Base-by-base conservation (phyloP, 2,797 vertebrate species). In the Thamnophis elegans region DNA sequence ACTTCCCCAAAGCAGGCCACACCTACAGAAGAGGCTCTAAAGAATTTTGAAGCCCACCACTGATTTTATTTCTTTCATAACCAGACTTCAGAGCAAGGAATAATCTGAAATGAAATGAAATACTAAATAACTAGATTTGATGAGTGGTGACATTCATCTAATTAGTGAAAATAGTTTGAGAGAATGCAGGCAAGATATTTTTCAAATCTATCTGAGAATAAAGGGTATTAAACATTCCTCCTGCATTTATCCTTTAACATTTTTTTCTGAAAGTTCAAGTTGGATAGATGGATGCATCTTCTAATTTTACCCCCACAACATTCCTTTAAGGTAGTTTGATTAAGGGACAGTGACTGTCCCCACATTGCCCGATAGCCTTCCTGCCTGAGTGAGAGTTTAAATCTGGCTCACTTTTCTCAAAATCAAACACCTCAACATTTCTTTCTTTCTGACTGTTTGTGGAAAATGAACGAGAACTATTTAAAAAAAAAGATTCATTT, bases 391-490 rank as follows among this genome's bases (percentile, higher is more conserved):
- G 32, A 36, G 32, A 3, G 42, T 18, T 78, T 20, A 78, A 20
- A 36, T 42, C 16, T 42, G 18, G 7, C 32, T 42, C 68, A 20
- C 16, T 78, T 78, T 36, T 20, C 18, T 73, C 68, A 78, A 68
- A 68, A 60, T 65, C 60, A 65, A 73, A 36, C 16, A 18, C 7
- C 7, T 73, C 68, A 73, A 65, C 86, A 10, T 0, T 90, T 90
- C 94, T 96, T 94, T 90, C 94, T 91, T 95, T 92, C 22, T 0
- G 0, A 89, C 85, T n/a, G n/a, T n/a, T n/a, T 93, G 59, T 92
- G 51, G 12, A 92, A 96, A 95, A 28, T 91, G 92, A 92, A 22
- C 54, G 92, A 60, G 26, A 58, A 58, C 28, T 92, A 94, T 93
- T 92, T 0, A n/a, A 90, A 90, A 87, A 94, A 93, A 95, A 93